A percentile compares a stretch with the other conserved stretches of the same genome.
These are phyloP conservation scores for Hydrotaea cyrtoneurina DNA, from an alignment of 2,888 invertebrate genomes.

Conservation along the genomic window DNA sequence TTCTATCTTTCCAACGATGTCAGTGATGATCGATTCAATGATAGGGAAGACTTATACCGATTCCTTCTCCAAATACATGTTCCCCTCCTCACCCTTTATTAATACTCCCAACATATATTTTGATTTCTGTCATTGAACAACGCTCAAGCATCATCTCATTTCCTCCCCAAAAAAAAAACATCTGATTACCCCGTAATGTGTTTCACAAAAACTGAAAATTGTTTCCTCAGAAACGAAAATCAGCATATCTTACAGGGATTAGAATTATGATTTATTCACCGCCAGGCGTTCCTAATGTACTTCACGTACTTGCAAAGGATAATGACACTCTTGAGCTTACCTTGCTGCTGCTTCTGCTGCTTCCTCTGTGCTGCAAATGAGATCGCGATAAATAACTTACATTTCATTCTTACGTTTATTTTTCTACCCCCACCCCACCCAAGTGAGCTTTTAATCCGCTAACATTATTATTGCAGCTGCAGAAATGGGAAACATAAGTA, in stretches of 20 bases:
- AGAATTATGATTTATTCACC: slow-evolving; percentile 6
- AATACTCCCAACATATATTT: too few species aligned
- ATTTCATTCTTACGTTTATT: background rate
- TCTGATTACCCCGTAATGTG: too few species aligned
- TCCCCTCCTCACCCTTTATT: too few species aligned
- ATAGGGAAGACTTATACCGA: too few species aligned
- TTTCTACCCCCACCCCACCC: too few species aligned
- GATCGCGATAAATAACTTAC: slow-evolving; percentile 36
- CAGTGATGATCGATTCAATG: too few species aligned
- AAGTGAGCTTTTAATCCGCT: slow-evolving; percentile 25
- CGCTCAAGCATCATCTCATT: too few species aligned
- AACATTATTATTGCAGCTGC: slow-evolving; percentile 7
- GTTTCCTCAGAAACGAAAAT: background rate
- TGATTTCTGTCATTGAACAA: too few species aligned
- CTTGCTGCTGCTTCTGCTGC: background rate
- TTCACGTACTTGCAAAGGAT: slow-evolving; percentile 16
- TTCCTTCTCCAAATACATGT: too few species aligned
- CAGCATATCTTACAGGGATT: slow-evolving; percentile 16
- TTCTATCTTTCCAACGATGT: too few species aligned
- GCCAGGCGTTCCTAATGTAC: background rate
- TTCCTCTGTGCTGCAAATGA: background rate
- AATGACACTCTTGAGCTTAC: slow-evolving; percentile 5
- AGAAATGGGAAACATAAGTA: background rate
- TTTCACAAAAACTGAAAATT: too few species aligned
- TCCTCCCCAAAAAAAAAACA: too few species aligned